phyloP scores from a whole-genome alignment of 2,797 vertebrate genomes.

The Lagorchestes hirsutus region DNA sequence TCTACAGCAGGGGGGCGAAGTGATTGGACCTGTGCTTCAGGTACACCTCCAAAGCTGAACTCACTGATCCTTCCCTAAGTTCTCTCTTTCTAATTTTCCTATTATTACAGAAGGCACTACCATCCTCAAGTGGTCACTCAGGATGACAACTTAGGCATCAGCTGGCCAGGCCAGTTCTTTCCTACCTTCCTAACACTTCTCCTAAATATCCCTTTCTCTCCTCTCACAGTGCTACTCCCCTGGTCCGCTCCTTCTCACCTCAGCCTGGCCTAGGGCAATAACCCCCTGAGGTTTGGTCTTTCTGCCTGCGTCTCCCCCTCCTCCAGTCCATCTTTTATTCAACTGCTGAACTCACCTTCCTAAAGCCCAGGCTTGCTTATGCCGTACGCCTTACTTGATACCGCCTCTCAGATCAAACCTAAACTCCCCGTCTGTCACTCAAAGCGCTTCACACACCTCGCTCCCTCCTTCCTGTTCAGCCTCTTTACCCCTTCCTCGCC shows the following conservation, averaged over 20 bases:
- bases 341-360: too few species aligned
- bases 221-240: background rate
- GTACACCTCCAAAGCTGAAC: background rate
- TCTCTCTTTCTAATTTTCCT: background rate
- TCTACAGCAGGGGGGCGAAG: background rate
- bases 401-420: background rate
- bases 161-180: background rate
- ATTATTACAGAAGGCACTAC: background rate
- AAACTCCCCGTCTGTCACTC: background rate
- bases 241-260: background rate
- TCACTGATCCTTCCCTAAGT: background rate
- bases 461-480: background rate
- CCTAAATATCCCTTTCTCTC: too few species aligned
- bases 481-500: background rate
- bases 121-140: background rate
- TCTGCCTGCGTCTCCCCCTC: background rate
- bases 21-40: background rate
- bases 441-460: background rate
- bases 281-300: too few species aligned
- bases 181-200: background rate
- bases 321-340: background rate
- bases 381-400: background rate
- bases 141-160: background rate
- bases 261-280: background rate
- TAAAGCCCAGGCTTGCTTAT: too few species aligned